phyloP scores from a whole-genome alignment of 2,888 invertebrate genomes.

The Machimus atricapillus region DNA sequence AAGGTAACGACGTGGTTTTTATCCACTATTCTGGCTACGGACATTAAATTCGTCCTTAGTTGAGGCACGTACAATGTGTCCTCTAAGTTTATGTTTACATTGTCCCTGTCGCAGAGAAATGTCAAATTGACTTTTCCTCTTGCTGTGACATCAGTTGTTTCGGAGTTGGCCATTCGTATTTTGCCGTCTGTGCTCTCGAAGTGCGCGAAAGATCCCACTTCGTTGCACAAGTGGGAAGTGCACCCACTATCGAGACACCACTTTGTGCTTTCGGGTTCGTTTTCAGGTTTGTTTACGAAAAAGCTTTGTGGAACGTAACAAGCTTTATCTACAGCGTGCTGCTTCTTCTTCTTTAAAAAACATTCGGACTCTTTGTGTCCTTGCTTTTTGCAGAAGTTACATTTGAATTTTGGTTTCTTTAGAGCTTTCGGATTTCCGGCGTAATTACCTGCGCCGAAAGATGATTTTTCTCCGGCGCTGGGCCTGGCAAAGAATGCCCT shows the following conservation, averaged over 20 bases:
- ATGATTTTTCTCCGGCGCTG: too few relatives aligned
- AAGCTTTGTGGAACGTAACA: too few relatives aligned
- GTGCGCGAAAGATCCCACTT: background rate
- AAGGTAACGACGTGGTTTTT: background rate
- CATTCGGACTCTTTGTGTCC: too few relatives aligned
- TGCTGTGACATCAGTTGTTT: background rate
- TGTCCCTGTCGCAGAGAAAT: background rate
- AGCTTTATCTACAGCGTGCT: too few relatives aligned
- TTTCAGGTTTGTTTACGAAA: too few relatives aligned
- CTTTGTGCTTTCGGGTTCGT: background rate
- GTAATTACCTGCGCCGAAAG: too few relatives aligned
- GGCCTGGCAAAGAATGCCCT: too few relatives aligned
- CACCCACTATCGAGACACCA: background rate
- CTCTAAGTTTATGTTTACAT: background rate
- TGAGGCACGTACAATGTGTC: background rate
- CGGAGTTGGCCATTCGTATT: background rate
- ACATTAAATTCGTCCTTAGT: background rate
- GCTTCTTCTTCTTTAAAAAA: too few relatives aligned
- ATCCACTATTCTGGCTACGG: background rate
- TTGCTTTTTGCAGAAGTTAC: too few relatives aligned
- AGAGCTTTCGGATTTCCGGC: too few relatives aligned
- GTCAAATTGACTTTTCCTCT: background rate
- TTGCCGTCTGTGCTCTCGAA: background rate
- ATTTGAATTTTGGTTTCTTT: too few relatives aligned
- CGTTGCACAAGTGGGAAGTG: background rate